Evolutionary conservation across 2,888 invertebrate genomes (phyloP).

Genomic region (Mechanitis messenoides): DNA sequence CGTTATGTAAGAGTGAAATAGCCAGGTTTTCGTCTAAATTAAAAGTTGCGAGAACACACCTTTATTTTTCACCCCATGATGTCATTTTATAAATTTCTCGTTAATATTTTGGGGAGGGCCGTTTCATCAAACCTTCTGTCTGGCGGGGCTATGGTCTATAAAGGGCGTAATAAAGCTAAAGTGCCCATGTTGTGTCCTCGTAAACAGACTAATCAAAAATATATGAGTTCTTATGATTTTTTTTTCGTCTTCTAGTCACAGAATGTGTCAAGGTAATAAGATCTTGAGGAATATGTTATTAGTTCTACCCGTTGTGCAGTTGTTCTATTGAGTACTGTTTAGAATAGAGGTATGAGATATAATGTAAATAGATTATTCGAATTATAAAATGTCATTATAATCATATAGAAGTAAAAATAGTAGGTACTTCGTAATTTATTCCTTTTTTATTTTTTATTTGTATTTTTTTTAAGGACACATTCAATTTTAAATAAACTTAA

Average conservation of each 20-base stretch:
- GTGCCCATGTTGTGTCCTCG: conserved; percentile 10
- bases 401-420: too few relatives aligned
- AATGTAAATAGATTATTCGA: too few relatives aligned
- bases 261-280: not conserved
- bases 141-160: conserved; percentile 15
- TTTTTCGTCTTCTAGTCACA: not conserved
- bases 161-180: conserved; percentile 19
- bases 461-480: not conserved
- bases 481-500: not conserved
- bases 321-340: too few relatives aligned
- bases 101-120: conserved; percentile 9
- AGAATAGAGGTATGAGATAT: too few relatives aligned
- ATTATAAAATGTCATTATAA: too few relatives aligned
- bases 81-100: conserved; percentile 4
- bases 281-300: not conserved
- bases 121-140: conserved; percentile 10
- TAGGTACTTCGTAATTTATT: too few relatives aligned
- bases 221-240: conserved; percentile 18
- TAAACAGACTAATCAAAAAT: conserved; percentile 23
- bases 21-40: too few relatives aligned
- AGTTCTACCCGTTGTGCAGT: not conserved
- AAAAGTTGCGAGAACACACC: too few relatives aligned
- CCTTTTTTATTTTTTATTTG: not conserved
- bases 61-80: too few relatives aligned
- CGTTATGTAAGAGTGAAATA: too few relatives aligned